phyloP scores from a whole-genome alignment of 2,888 invertebrate species.

The Spatulosminthurus flaviceps region DNA sequence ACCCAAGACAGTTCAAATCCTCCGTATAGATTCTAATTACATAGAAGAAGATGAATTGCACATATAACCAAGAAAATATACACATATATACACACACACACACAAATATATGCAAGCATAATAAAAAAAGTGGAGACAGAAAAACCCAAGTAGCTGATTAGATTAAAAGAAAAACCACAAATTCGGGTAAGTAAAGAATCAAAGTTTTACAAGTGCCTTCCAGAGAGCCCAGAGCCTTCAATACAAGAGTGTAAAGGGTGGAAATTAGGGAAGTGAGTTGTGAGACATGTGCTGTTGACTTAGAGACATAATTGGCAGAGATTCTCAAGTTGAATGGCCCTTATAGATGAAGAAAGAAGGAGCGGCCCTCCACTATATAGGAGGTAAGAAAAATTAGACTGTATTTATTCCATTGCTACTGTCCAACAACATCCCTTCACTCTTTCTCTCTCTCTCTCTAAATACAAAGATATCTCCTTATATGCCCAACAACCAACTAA shows the following conservation, averaged over 20 bases:
- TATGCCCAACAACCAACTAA: background rate
- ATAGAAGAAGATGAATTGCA: background rate
- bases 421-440: too few species aligned
- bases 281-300: constrained; percentile 40
- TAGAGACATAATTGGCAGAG: constrained; percentile 47
- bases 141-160: constrained; percentile 6
- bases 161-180: constrained; percentile 3
- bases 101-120: too few species aligned
- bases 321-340: constrained; percentile 44
- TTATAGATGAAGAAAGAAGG: constrained; percentile 36
- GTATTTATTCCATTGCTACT: constrained; percentile 22
- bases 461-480: background rate
- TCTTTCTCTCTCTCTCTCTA: background rate
- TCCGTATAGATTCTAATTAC: background rate
- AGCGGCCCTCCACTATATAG: constrained; percentile 39
- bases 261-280: constrained; percentile 43
- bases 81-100: too few species aligned
- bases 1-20: background rate
- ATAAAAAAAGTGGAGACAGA: constrained; percentile 14
- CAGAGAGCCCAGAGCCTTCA: background rate
- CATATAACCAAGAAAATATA: background rate
- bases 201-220: background rate
- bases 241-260: constrained; percentile 21
- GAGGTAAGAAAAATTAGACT: constrained; percentile 41
- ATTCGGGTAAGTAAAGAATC: background rate